Conservation (phyloP, 2,888 invertebrate species). For the Parapristionchus giblindavisi region DNA sequence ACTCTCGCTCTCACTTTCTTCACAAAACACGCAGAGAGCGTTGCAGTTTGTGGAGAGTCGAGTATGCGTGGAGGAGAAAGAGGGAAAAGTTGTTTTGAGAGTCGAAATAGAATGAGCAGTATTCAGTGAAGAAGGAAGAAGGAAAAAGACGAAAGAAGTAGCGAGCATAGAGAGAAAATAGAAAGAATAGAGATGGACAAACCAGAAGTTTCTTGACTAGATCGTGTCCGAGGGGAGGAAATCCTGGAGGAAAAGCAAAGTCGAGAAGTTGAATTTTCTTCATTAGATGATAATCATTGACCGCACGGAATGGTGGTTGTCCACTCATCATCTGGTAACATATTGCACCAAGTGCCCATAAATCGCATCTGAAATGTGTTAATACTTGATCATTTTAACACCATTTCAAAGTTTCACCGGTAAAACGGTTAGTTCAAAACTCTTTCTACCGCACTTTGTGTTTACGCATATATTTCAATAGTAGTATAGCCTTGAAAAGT, state of each 20-base stretch:
- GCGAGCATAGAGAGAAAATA: background rate
- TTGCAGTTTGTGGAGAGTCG: too few relatives aligned
- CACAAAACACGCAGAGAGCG: too few relatives aligned
- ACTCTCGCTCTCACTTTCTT: too few relatives aligned
- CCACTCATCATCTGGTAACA: constrained; percentile 88
- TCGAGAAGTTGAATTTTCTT: constrained; percentile 89
- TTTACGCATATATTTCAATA: too few relatives aligned
- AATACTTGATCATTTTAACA: too few relatives aligned
- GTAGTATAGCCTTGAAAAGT: background rate
- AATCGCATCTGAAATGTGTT: constrained; percentile 80
- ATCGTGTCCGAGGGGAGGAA: constrained; percentile 85
- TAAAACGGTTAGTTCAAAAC: too few relatives aligned
- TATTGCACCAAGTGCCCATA: constrained; percentile 88
- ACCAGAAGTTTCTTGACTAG: constrained; percentile 85
- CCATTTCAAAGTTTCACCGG: too few relatives aligned
- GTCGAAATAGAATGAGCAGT: background rate
- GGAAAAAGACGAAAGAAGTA: constrained; percentile 10
- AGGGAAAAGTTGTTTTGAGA: background rate
- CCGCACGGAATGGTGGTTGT: constrained; percentile 86
- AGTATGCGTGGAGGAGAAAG: too few relatives aligned
- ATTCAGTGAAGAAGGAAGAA: constrained; percentile 12
- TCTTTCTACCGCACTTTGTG: too few relatives aligned
- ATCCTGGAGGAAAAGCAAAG: constrained; percentile 90
- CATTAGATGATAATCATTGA: constrained; percentile 92
- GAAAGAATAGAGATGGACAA: background rate